Conservation (phyloP, 2,888 invertebrate genomes). For the Pandemis cinnamomeana region DNA sequence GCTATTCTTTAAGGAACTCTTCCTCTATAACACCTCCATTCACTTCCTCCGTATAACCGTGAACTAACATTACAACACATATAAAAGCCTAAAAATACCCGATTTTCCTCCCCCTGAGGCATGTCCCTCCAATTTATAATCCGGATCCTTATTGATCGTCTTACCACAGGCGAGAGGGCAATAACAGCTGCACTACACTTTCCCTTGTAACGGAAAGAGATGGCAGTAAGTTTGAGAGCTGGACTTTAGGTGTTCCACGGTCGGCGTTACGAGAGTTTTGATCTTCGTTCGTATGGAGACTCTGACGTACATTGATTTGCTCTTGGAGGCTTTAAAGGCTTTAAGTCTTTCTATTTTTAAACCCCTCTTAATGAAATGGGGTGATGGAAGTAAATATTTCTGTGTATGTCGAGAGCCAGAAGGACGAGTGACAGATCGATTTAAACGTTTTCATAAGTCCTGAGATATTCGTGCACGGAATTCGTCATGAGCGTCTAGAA, state of each 20-base stretch:
- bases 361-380: not conserved
- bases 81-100: conserved; percentile 9
- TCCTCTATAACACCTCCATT: conserved; percentile 42
- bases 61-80: conserved; percentile 1
- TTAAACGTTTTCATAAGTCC: too few species aligned
- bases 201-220: conserved; percentile 20
- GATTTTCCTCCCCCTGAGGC: conserved; percentile 7
- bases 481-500: too few species aligned
- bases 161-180: conserved; percentile 41
- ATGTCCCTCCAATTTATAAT: conserved; percentile 63
- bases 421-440: too few species aligned
- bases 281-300: conserved; percentile 19
- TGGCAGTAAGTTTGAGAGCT: conserved; percentile 8
- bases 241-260: conserved; percentile 15
- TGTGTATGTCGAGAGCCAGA: not conserved
- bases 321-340: conserved; percentile 3
- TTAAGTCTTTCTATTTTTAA: not conserved
- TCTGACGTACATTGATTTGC: conserved; percentile 18
- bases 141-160: conserved; percentile 74
- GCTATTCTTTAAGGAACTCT: not conserved
- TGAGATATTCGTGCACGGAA: too few species aligned
- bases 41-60: not conserved
- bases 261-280: conserved; percentile 26
- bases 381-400: not conserved
- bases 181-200: conserved; percentile 9